Conservation (phyloP, 2,113 vertebrate genomes). For the Callionymus lyra region DNA sequence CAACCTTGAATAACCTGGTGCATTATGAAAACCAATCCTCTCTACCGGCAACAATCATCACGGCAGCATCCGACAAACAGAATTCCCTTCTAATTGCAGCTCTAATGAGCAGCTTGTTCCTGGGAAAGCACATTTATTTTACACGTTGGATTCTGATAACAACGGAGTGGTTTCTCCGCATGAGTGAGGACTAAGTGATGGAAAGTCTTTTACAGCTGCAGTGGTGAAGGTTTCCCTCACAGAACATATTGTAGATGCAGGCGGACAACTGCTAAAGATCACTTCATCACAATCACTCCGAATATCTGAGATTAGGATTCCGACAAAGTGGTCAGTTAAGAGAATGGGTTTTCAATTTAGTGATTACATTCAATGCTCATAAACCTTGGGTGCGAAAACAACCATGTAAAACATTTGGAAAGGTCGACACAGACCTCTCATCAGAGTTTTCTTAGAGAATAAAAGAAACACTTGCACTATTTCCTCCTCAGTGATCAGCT, state of each 20-base stretch:
- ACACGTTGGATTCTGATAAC: neutral
- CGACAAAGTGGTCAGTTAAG: too few relatives aligned
- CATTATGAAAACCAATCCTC: too few relatives aligned
- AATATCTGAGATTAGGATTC: conserved; percentile 9
- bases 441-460: too few relatives aligned
- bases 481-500: conserved; percentile 18
- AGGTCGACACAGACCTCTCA: too few relatives aligned
- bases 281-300: conserved; percentile 1
- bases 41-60: too few relatives aligned
- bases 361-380: too few relatives aligned
- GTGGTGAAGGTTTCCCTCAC: neutral
- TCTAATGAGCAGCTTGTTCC: too few relatives aligned
- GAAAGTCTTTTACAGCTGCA: neutral
- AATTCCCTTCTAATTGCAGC: too few relatives aligned
- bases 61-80: too few relatives aligned
- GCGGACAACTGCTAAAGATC: neutral
- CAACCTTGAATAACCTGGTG: conserved; percentile 3
- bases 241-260: neutral
- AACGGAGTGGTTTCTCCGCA: neutral
- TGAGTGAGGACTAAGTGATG: neutral
- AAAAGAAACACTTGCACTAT: neutral
- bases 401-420: too few relatives aligned
- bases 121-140: neutral
- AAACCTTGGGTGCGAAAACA: too few relatives aligned
- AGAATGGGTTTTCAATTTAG: too few relatives aligned